These are phyloP conservation scores for Ciconia boyciana DNA, from an alignment of 2,113 vertebrate species.

Conservation along the genomic window DNA sequence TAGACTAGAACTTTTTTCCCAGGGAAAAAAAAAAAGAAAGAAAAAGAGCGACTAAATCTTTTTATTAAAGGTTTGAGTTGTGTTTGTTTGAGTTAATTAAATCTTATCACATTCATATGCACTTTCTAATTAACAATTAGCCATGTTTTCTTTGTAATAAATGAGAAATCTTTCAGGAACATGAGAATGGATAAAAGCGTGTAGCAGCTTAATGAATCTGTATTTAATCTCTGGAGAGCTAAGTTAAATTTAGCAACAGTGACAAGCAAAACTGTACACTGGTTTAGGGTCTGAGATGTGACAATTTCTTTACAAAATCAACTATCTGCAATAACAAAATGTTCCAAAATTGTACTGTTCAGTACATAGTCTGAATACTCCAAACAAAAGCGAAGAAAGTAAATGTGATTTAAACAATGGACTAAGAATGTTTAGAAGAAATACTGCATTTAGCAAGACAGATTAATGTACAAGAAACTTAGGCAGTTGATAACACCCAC, in stretches of 20 bases:
- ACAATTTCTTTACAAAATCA: background rate
- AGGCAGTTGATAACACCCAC: background rate
- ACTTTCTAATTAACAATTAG: conserved; percentile 66
- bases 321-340: background rate
- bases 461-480: background rate
- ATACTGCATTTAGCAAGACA: background rate
- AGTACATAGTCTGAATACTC: background rate
- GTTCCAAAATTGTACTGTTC: background rate
- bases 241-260: conserved; percentile 32
- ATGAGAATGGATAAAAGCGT: conserved; percentile 26
- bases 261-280: background rate
- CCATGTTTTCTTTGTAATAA: conserved; percentile 60
- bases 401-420: background rate
- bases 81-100: conserved; percentile 68
- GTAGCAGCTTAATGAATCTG: conserved; percentile 30
- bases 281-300: background rate
- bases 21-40: background rate
- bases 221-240: conserved; percentile 38
- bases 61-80: conserved; percentile 41
- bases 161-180: conserved; percentile 56
- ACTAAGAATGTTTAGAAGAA: background rate
- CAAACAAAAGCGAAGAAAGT: background rate
- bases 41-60: background rate
- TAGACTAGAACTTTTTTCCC: background rate
- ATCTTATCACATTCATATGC: conserved; percentile 52